Base-by-base conservation (phyloP, 2,797 vertebrate species). In the Lerista edwardsae region DNA sequence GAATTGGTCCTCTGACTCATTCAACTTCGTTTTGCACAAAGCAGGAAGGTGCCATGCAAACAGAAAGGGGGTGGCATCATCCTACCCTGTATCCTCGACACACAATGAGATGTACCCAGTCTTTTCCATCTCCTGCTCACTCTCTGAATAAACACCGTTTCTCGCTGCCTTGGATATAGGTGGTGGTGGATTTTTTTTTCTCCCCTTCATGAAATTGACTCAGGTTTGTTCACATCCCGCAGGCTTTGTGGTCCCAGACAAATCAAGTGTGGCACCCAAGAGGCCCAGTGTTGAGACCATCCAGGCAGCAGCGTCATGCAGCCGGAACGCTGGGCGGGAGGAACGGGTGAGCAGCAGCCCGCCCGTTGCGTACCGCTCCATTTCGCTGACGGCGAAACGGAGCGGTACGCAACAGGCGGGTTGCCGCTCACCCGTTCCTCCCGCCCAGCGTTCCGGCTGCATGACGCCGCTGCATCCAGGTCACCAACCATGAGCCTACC, bases 141-240 rank as follows among this genome's bases (percentile, higher is more conserved):
- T 85, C 55, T 76, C 39, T 12, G 44, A 86, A 81, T 86, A 86
- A 86, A 86, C 79, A 81, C 55, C 79, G 17, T 86, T 86, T 82
- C 79, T 86, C 41, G 31, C 84, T 76, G 55, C 84, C 65, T 25
- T 41, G 64, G 19, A 39, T 51, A 59, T 23, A 29, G 34, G 51
- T 84, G 36, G 51, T 84, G 36, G 17, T 61, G 41, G 36, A 39
- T 55, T 0, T n/a, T 47, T 27, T 11, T 74, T 21, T 39, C 8
- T 8, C 12, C 21, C 9, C 8, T 25, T 75, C 8, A 8, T 39
- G 39, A 36, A 74, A 31, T 11, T 84, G 47, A 25, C n/a, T 75
- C 17, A 29, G 25, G n/a, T 39, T 29, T 23, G 11, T 81, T 59
- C 5, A 11, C 36, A 11, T 25, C 1, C 27, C 11, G 2, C 36